Evolutionary conservation across 2,888 invertebrate genomes (phyloP), one percentile per base, ranked within the genome.

Genomic region (Dermolepida albohirtum): DNA sequence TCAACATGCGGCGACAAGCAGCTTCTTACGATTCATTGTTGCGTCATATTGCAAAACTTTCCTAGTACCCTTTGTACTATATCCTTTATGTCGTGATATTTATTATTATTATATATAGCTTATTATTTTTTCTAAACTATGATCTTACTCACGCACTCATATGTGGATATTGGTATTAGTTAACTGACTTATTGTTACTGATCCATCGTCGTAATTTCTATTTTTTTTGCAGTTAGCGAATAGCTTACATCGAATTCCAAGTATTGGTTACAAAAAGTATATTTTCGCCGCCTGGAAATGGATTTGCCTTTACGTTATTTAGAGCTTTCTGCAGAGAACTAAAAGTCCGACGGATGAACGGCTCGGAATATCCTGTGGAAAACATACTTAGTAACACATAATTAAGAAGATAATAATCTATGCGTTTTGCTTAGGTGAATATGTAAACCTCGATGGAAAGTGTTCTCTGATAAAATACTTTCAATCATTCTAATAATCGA

Each of bases 401-500:
- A n/a, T 34, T 6, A 34, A 1, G 6, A 34, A 7, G 34, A 10
- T 34, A 34, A 6, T 5, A 5, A 34, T 34, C 6, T 34, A 34
- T 49, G 57, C 66, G 40, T 66, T 10, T 57, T 50, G 2, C 11
- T 51, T 11, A 66, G 44, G 40, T 69, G 66, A 34, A 39, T 29
- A 10, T 49, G 49, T 5, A 69, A 39, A n/a, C 69, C 66, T 8
- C 10, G 27, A 11, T 16, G 16, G 34, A 69, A 69, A n/a, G 54
- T 40, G 17, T 29, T 29, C 1, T 43, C 54, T 11, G 69, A 44
- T 29, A 69, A 16, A 16, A 69, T 27, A 29, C 50, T 41, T 39
- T 69, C 69, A 41, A 69, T 47, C 69, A 69, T 69, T 49, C 69
- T 52, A 5, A 69, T 69, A n/a, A 69, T 63, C 17, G 66, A 16